Percentiles rank a stretch among this genome's conserved stretches.
These are phyloP conservation scores for Ophion obscuratus DNA, from an alignment of 2,888 invertebrate genomes.

Conservation along the genomic window DNA sequence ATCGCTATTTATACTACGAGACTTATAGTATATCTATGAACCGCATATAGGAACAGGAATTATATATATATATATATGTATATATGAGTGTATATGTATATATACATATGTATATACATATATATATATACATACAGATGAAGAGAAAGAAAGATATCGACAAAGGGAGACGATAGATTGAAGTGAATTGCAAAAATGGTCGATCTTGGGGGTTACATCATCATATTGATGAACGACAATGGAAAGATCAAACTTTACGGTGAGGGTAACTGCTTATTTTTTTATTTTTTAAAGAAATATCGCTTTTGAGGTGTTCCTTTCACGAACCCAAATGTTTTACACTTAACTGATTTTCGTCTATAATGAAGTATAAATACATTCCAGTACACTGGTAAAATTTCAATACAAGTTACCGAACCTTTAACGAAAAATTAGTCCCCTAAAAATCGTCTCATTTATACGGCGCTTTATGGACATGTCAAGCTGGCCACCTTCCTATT, in stretches of 20 bases:
- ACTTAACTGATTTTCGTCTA: too few relatives aligned
- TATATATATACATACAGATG: neutral
- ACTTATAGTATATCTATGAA: slow-evolving; percentile 1
- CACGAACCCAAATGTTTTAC: too few relatives aligned
- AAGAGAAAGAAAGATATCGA: neutral
- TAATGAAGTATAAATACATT: too few relatives aligned
- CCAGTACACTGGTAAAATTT: too few relatives aligned
- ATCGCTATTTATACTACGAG: slow-evolving; percentile 15
- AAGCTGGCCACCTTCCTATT: too few relatives aligned
- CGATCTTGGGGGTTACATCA: slow-evolving; percentile 97
- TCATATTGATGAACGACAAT: slow-evolving; percentile 96
- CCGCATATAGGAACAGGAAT: neutral
- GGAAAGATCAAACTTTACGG: slow-evolving; percentile 97
- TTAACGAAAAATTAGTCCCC: too few relatives aligned
- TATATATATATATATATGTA: slow-evolving; percentile 1
- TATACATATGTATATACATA: neutral
- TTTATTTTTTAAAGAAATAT: too few relatives aligned
- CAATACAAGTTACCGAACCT: too few relatives aligned
- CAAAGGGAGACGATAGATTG: neutral
- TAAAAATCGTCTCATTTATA: too few relatives aligned
- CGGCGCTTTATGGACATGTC: too few relatives aligned
- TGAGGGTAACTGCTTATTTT: slow-evolving; percentile 81
- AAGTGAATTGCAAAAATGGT: slow-evolving; percentile 86
- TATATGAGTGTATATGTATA: neutral
- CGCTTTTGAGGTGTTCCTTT: too few relatives aligned